These are phyloP conservation scores for Serripes groenlandicus DNA, from an alignment of 2,888 invertebrate genomes.

Conservation along the genomic window DNA sequence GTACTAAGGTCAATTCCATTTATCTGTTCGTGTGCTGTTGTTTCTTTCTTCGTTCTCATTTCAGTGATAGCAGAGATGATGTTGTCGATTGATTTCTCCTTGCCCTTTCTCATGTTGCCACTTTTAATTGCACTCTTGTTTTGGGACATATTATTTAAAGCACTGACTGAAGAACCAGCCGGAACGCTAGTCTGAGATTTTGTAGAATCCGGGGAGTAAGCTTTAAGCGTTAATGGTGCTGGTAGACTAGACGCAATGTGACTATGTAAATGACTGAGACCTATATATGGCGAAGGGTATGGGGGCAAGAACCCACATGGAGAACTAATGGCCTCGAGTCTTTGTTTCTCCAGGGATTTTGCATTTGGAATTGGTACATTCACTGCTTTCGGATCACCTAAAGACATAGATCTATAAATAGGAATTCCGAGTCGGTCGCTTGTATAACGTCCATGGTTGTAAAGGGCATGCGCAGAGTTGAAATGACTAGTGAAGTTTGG, in stretches of 20 bases:
- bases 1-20: constrained; percentile 65
- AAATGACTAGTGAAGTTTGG: constrained; percentile 63
- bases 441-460: constrained; percentile 48
- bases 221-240: constrained; percentile 40
- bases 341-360: constrained; percentile 50
- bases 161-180: not conserved
- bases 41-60: constrained; percentile 59
- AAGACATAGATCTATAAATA: constrained; percentile 55
- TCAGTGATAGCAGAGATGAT: constrained; percentile 62
- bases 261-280: constrained; percentile 48
- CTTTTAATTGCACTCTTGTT: constrained; percentile 8
- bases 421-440: constrained; percentile 48
- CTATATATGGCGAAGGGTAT: constrained; percentile 49
- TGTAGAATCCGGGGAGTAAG: constrained; percentile 48
- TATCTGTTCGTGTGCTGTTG: constrained; percentile 51
- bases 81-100: constrained; percentile 64
- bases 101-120: constrained; percentile 37
- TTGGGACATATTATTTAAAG: not conserved
- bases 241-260: constrained; percentile 56
- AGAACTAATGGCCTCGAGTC: constrained; percentile 42
- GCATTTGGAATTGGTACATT: constrained; percentile 16
- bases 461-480: constrained; percentile 60
- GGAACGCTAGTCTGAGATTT: constrained; percentile 26
- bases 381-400: constrained; percentile 30
- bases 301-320: constrained; percentile 37